Evolutionary conservation across 2,797 vertebrate genomes (phyloP), one percentile per base, ranked within the genome.

Genomic region (Propithecus perrieri): DNA sequence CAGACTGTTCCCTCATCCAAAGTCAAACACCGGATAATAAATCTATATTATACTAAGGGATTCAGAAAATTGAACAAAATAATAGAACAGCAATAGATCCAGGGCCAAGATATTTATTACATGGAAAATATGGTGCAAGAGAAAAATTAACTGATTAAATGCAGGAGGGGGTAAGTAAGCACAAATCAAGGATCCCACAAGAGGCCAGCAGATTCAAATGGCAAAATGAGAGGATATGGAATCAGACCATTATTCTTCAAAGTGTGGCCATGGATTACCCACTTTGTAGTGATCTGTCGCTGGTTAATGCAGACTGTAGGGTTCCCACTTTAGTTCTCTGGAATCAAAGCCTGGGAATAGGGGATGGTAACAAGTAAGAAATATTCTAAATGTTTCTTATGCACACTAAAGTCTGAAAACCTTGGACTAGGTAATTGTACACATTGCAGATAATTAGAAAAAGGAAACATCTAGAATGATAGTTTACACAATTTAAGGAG

Each of bases 401-500:
- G 15, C 5, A 35, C 5, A 11, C 2, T 46, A 38, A 63, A 17
- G 2, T 61, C 69, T 79, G 57, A 61, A 93, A 91, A 55, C 9
- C 74, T 8, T 14, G 33, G 22, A 48, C 35, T 48, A 76, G 8
- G 4, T 74, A 43, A 57, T 9, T 63, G 24, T 79, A 65, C 12
- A 22, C 26, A 75, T 43, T 79, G 30, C 13, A 92, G 43, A 71
- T 67, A 79, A 83, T 89, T 92, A 76, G 26, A 89, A 96, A 94
- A 71, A 55, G 48, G 69, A 95, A 81, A 48, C 11, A 50, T 38
- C 28, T 81, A 30, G 0, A 38, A 71, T 71, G 8, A 33, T 59
- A 87, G 53, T 78, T 63, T 93, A 11, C 2, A 55, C 22, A 94
- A 63, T 76, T 89, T 65, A 95, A 80, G 84, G 53, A 91, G 26